Evolutionary conservation across 1,140 invertebrate genomes (phyloP).

Genomic region (Fopius arisanus): DNA sequence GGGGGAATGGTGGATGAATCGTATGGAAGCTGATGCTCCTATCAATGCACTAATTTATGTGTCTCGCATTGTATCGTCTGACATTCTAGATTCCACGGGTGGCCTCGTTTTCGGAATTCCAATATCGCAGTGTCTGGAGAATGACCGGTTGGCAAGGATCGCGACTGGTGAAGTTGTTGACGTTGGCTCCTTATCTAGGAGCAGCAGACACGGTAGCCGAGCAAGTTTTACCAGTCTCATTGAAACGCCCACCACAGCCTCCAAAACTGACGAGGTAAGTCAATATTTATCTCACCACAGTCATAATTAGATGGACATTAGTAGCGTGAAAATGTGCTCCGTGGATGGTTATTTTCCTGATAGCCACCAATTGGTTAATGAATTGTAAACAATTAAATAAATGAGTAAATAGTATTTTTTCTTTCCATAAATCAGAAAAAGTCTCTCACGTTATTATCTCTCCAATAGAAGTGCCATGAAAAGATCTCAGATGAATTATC

Average conservation of each 20-base stretch:
- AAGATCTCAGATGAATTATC: no score
- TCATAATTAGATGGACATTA: no score
- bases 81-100: constrained; percentile 58
- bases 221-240: constrained; percentile 76
- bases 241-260: constrained; percentile 63
- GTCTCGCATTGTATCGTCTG: not conserved
- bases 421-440: no score
- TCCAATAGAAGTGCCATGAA: no score
- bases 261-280: constrained; percentile 72
- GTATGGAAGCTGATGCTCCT: no score
- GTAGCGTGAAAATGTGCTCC: no score
- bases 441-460: no score
- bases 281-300: not conserved
- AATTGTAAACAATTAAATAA: no score
- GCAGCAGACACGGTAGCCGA: constrained; percentile 69
- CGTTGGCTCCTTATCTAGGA: constrained; percentile 52
- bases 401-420: no score
- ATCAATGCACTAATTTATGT: not conserved
- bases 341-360: no score
- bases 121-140: constrained; percentile 80
- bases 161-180: constrained; percentile 56
- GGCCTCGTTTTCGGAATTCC: constrained; percentile 85
- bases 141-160: constrained; percentile 69
- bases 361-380: no score
- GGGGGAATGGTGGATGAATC: no score